phyloP scores from a whole-genome alignment of 1,140 invertebrate species.

The Ridgeia piscesae region DNA sequence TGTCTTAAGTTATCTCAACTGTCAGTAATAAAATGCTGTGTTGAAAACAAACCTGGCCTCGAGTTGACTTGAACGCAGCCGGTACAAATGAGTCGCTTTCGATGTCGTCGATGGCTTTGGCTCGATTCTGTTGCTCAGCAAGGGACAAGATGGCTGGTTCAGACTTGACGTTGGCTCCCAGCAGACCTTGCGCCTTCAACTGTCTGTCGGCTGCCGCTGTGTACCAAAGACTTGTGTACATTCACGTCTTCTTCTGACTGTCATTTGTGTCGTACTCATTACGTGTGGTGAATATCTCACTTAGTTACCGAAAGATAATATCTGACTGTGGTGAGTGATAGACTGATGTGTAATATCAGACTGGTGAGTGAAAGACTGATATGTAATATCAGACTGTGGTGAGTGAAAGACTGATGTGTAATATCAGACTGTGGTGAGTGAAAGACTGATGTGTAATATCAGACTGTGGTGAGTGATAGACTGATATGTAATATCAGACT shows the following conservation, averaged over 20 bases:
- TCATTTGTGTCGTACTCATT: not conserved
- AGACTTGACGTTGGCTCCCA: not conserved
- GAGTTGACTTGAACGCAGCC: conserved; percentile 34
- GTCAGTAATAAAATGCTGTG: not conserved
- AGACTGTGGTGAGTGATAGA: no score
- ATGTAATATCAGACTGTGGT: no score
- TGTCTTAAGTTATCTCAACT: not conserved
- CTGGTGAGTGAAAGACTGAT: no score
- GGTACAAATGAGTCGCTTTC: conserved; percentile 37
- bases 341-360: no score
- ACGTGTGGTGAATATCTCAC: not conserved
- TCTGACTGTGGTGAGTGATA: not conserved
- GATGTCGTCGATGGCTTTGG: conserved; percentile 37
- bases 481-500: no score
- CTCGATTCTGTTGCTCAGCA: conserved; percentile 36
- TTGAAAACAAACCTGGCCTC: conserved; percentile 23
- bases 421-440: no score
- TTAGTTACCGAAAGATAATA: no score
- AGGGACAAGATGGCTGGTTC: conserved; percentile 5
- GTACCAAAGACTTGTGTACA: not conserved
- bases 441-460: no score
- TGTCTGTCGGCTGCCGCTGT: conserved; percentile 43
- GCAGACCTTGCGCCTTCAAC: conserved; percentile 35
- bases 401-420: no score
- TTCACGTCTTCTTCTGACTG: not conserved